These are phyloP conservation scores for Regulus satrapa DNA, from an alignment of 2,113 vertebrate species.

Conservation along the genomic window DNA sequence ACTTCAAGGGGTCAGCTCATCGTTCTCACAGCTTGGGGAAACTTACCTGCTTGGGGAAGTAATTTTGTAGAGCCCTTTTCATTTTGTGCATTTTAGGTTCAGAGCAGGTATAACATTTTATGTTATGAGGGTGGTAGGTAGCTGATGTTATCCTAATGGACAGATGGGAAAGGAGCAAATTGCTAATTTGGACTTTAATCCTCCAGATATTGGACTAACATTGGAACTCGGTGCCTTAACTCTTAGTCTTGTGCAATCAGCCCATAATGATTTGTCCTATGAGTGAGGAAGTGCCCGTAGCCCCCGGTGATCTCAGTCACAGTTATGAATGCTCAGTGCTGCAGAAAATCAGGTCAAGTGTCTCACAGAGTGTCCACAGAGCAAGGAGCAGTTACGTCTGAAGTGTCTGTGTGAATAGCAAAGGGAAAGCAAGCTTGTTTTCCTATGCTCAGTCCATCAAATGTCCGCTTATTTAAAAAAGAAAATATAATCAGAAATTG, in stretches of 20 bases:
- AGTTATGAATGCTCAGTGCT: constrained; percentile 31
- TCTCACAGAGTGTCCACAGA: not conserved
- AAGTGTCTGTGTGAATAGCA: not conserved
- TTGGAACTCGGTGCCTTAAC: not conserved
- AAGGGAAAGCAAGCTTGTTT: not conserved
- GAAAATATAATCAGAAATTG: no score
- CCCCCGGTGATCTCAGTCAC: not conserved
- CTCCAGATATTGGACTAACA: not conserved
- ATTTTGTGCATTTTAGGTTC: not conserved
- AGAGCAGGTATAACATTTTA: no score
- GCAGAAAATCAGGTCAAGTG: constrained; percentile 58
- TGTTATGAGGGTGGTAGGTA: not conserved
- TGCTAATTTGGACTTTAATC: not conserved
- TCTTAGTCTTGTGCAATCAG: not conserved
- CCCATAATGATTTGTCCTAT: not conserved
- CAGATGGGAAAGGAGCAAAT: not conserved
- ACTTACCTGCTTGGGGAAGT: no score
- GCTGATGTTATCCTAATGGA: not conserved
- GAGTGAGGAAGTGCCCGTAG: accelerated
- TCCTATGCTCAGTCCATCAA: not conserved
- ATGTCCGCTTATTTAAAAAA: not conserved
- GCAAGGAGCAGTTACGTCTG: not conserved
- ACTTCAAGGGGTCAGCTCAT: not conserved
- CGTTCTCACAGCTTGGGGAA: not conserved
- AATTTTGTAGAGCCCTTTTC: not conserved